These are phyloP conservation scores for Eremobia ochroleuca DNA, from an alignment of 2,888 invertebrate species.

Conservation along the genomic window DNA sequence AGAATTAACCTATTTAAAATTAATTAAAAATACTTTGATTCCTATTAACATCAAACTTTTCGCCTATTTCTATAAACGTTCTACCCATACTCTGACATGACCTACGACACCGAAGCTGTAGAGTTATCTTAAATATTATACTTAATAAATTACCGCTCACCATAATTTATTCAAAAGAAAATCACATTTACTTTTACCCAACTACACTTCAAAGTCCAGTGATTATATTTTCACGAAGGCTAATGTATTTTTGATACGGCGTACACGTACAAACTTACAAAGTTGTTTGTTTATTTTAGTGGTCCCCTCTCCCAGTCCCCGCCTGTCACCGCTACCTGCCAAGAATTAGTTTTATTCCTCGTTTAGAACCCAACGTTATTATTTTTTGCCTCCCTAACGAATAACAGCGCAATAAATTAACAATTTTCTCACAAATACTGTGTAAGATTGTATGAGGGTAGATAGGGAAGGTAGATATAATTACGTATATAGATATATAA, in stretches of 20 bases:
- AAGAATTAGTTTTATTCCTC: conserved; percentile 59
- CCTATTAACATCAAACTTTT: neutral
- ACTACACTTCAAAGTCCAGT: conserved; percentile 8
- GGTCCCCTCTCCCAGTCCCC: neutral
- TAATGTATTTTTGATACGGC: conserved; percentile 68
- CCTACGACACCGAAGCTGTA: neutral
- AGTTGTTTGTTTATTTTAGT: conserved; percentile 62
- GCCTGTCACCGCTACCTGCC: conserved; percentile 57
- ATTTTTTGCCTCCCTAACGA: conserved; percentile 61
- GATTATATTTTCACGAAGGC: conserved; percentile 42
- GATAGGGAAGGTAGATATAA: conserved; percentile 59
- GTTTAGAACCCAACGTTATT: conserved; percentile 45
- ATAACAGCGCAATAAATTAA: conserved; percentile 77
- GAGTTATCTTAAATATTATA: neutral
- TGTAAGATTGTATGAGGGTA: conserved; percentile 57
- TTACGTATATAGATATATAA: conserved; percentile 53
- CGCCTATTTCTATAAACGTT: neutral
- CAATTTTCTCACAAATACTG: conserved; percentile 70
- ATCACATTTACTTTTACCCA: conserved; percentile 35
- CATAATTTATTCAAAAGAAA: conserved; percentile 33
- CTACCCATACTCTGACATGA: neutral
- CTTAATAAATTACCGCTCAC: conserved; percentile 2
- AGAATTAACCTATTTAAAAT: too few relatives aligned
- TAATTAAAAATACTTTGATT: too few relatives aligned
- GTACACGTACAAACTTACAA: conserved; percentile 31